These are phyloP conservation scores for Lophotriccus pileatus DNA, from an alignment of 2,797 vertebrate species.

Conservation along the genomic window DNA sequence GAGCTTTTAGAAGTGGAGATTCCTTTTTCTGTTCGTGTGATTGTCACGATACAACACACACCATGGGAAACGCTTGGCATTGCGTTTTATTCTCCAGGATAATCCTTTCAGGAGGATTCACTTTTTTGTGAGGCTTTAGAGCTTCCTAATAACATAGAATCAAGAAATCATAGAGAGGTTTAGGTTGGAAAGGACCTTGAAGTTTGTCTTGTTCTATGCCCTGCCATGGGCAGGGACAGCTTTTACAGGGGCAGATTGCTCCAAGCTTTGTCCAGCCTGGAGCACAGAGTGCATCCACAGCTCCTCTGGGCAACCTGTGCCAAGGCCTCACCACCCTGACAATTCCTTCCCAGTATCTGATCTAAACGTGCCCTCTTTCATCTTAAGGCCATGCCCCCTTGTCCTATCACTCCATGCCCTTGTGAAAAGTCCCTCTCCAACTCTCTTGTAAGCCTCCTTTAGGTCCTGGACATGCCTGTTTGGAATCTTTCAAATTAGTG, in stretches of 20 bases:
- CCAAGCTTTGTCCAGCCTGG: neutral
- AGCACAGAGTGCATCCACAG: neutral
- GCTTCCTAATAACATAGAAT: neutral
- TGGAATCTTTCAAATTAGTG: neutral
- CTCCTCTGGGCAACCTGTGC: neutral
- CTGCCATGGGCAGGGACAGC: neutral
- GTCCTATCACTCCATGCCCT: neutral
- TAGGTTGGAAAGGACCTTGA: neutral
- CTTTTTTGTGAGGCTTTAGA: neutral
- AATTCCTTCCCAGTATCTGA: neutral
- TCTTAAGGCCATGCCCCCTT: neutral
- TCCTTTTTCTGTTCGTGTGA: neutral
- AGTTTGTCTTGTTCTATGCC: accelerated
- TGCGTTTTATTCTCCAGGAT: neutral
- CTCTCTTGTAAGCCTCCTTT: neutral
- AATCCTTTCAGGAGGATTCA: neutral
- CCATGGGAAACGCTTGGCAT: accelerated
- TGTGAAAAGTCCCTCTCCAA: neutral
- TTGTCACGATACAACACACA: accelerated
- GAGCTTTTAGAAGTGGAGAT: neutral
- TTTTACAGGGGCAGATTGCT: neutral
- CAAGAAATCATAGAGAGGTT: neutral
- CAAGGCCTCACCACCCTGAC: neutral
- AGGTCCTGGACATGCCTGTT: neutral
- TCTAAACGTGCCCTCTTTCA: neutral